Percentiles rank a stretch among this genome's conserved stretches.
phyloP scores from a whole-genome alignment of 2,888 invertebrate genomes.

The Agrotis ipsilon region DNA sequence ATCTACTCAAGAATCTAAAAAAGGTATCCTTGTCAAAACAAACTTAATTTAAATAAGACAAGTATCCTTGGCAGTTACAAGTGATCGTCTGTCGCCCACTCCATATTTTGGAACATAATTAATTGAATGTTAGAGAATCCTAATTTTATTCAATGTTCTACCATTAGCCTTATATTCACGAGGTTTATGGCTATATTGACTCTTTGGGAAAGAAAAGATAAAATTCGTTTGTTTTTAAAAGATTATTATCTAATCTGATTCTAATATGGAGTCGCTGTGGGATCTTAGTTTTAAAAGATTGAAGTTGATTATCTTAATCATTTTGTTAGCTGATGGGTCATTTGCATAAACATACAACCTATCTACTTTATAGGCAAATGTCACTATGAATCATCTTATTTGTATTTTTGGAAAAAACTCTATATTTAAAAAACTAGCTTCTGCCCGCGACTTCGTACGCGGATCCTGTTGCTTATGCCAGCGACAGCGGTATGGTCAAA shows the following conservation, averaged over 20 bases:
- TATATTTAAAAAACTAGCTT: too few species aligned
- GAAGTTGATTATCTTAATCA: not conserved
- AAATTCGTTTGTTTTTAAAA: slow-evolving; percentile 10
- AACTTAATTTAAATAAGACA: slow-evolving; percentile 33
- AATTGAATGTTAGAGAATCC: slow-evolving; percentile 39
- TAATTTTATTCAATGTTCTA: slow-evolving; percentile 22
- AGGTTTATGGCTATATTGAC: slow-evolving; percentile 20
- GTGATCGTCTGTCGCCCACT: slow-evolving; percentile 35
- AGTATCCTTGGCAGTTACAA: slow-evolving; percentile 23
- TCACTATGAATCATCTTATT: not conserved
- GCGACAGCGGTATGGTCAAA: too few species aligned
- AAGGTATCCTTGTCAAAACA: slow-evolving; percentile 33
- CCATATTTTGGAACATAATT: slow-evolving; percentile 23
- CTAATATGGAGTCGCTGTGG: slow-evolving; percentile 16
- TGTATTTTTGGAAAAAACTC: not conserved
- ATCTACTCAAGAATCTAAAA: slow-evolving; percentile 10
- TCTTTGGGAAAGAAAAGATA: slow-evolving; percentile 25
- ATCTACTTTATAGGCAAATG: not conserved
- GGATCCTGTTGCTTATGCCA: too few species aligned
- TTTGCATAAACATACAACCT: not conserved
- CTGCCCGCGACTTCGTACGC: too few species aligned
- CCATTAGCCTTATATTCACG: slow-evolving; percentile 28
- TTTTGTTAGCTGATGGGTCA: not conserved
- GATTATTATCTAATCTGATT: slow-evolving; percentile 17
- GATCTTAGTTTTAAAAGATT: slow-evolving; percentile 1